phyloP scores from a whole-genome alignment of 2,113 vertebrate genomes.

The Festucalex cinctus region DNA sequence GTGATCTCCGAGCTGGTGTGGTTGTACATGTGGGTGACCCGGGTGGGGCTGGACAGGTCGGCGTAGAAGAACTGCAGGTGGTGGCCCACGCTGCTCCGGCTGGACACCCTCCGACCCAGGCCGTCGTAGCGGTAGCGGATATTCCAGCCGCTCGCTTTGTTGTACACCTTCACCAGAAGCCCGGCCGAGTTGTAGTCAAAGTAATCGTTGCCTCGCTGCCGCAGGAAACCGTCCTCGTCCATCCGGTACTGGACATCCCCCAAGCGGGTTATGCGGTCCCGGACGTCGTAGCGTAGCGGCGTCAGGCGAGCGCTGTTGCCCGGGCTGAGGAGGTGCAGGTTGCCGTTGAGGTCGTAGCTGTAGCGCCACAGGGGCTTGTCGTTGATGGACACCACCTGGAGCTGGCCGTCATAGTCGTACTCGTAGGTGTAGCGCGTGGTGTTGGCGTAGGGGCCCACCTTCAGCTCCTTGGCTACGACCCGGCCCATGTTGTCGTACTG shows the following conservation, averaged over 20 bases:
- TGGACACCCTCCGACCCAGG: constrained; percentile 90
- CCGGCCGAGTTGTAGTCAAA: constrained; percentile 95
- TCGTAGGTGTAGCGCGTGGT: constrained; percentile 95
- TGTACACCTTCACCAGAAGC: constrained; percentile 89
- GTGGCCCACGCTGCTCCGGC: constrained; percentile 82
- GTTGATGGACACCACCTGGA: constrained; percentile 94
- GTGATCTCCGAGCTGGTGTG: constrained; percentile 97
- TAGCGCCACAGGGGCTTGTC: constrained; percentile 97
- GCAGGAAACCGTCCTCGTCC: constrained; percentile 95
- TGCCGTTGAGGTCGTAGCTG: constrained; percentile 96
- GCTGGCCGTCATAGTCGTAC: constrained; percentile 90
- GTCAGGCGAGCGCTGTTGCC: constrained; percentile 94
- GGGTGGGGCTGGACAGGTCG: constrained; percentile 88
- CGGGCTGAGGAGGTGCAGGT: constrained; percentile 91
- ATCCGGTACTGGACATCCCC: constrained; percentile 91
- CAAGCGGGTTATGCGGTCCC: constrained; percentile 90
- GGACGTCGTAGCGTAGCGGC: constrained; percentile 87
- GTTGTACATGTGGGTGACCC: constrained; percentile 97
- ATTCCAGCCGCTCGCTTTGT: constrained; percentile 84
- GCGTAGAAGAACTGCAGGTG: constrained; percentile 98
- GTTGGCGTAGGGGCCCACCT: constrained; percentile 97
- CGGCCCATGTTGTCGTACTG: constrained; percentile 98
- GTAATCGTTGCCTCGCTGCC: constrained; percentile 88
- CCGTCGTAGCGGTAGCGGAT: constrained; percentile 93
- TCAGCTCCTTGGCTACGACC: constrained; percentile 94